phyloP scores from a whole-genome alignment of 2,888 invertebrate genomes.

The Calameuta filiformis region DNA sequence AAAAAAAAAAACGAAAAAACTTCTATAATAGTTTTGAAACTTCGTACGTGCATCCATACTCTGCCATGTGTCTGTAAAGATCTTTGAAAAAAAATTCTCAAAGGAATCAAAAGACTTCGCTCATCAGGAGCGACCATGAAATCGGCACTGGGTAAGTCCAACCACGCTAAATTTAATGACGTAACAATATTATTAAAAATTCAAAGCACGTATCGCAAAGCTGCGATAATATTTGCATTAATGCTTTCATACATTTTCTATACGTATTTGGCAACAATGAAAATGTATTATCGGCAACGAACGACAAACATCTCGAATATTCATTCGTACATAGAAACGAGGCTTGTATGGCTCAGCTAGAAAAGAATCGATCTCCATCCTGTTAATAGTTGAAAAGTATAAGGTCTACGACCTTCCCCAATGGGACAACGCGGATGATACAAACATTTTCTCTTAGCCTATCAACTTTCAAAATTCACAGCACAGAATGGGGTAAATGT shows the following conservation, averaged over 20 bases:
- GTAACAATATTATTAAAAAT: too few species aligned
- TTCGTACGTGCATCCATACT: not conserved
- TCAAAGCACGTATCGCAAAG: not conserved
- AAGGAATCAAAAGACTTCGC: not conserved
- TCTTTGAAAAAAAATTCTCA: not conserved
- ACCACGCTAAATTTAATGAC: not conserved
- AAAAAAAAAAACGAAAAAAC: not conserved
- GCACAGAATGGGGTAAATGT: not conserved
- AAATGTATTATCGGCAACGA: not conserved
- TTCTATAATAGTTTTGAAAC: not conserved
- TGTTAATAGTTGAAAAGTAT: slow-evolving; percentile 51
- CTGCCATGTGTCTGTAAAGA: not conserved
- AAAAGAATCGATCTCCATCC: slow-evolving; percentile 53
- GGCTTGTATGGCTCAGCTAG: slow-evolving; percentile 47
- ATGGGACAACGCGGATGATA: not conserved
- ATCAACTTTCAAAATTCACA: not conserved
- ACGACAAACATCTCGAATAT: not conserved
- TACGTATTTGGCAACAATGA: not conserved
- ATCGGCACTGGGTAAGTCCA: not conserved
- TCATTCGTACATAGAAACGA: slow-evolving; percentile 32
- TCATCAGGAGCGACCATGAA: not conserved
- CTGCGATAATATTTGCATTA: not conserved
- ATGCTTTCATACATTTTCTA: not conserved
- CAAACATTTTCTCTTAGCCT: not conserved
- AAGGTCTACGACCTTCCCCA: slow-evolving; percentile 54